Conservation (phyloP, 2,113 vertebrate species). For the Zosterops lateralis region DNA sequence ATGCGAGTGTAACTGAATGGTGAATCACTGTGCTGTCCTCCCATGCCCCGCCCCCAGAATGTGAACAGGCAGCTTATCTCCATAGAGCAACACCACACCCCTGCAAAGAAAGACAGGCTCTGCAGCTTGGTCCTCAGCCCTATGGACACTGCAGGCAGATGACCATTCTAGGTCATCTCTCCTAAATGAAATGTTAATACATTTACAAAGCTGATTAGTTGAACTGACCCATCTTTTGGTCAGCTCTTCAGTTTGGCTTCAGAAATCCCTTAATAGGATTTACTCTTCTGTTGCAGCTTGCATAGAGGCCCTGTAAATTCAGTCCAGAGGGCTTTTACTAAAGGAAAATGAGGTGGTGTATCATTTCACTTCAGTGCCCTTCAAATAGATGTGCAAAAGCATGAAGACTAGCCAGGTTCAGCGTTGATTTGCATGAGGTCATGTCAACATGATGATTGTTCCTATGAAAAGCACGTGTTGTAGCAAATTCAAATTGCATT, state of each 20-base stretch:
- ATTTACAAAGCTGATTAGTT: slow-evolving; percentile 35
- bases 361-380: neutral
- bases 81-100: neutral
- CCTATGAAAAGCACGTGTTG: neutral
- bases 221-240: slow-evolving; percentile 40
- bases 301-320: neutral
- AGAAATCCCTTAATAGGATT: slow-evolving; percentile 50
- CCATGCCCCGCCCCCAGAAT: neutral
- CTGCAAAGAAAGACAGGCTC: neutral
- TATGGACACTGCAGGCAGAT: neutral
- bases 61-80: neutral
- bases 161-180: slow-evolving; percentile 19
- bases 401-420: neutral
- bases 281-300: slow-evolving; percentile 1
- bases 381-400: neutral
- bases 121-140: neutral
- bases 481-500: neutral
- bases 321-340: neutral
- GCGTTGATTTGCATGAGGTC: neutral
- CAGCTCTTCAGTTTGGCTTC: neutral
- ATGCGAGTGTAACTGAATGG: neutral
- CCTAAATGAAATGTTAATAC: neutral
- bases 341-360: neutral
- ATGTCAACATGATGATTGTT: neutral
- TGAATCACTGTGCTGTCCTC: neutral